phyloP scores from a whole-genome alignment of 2,113 vertebrate genomes.

The Rhynchomys soricoides region DNA sequence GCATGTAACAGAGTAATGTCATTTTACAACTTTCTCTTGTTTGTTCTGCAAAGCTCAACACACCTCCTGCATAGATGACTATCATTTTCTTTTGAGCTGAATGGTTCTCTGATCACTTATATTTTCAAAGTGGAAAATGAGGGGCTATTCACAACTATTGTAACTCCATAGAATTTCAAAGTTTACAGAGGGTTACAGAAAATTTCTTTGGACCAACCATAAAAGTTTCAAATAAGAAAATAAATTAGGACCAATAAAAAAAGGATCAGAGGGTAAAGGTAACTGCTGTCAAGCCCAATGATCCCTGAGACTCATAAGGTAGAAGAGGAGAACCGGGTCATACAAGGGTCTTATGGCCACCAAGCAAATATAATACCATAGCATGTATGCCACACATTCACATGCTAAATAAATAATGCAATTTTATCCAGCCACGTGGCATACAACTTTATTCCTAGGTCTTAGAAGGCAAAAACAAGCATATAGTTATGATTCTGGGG shows the following conservation, averaged over 20 bases:
- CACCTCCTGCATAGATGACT: constrained; percentile 20
- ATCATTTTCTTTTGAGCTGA: constrained; percentile 55
- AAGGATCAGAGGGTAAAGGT: not conserved
- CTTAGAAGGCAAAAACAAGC: not conserved
- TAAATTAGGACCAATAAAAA: not conserved
- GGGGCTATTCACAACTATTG: constrained; percentile 37
- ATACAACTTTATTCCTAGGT: not conserved
- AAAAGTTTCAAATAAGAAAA: constrained; percentile 48
- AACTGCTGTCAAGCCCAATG: not conserved
- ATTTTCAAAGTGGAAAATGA: constrained; percentile 62
- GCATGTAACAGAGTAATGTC: not conserved
- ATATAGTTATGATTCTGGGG: not conserved
- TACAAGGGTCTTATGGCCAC: not conserved
- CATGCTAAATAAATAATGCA: not conserved
- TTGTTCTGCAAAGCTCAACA: constrained; percentile 36
- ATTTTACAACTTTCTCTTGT: constrained; percentile 20
- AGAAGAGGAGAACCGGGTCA: not conserved
- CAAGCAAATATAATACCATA: not conserved
- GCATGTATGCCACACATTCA: not conserved
- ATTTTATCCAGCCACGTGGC: not conserved
- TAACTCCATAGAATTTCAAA: constrained; percentile 39
- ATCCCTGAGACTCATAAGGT: not conserved
- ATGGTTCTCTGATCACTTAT: constrained; percentile 45
- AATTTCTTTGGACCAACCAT: constrained; percentile 6
- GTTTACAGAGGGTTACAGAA: constrained; percentile 32